A percentile compares a stretch with the other conserved stretches of the same genome.
These are phyloP conservation scores for Diplazon laetatorius DNA, from an alignment of 2,888 invertebrate species.

Conservation along the genomic window DNA sequence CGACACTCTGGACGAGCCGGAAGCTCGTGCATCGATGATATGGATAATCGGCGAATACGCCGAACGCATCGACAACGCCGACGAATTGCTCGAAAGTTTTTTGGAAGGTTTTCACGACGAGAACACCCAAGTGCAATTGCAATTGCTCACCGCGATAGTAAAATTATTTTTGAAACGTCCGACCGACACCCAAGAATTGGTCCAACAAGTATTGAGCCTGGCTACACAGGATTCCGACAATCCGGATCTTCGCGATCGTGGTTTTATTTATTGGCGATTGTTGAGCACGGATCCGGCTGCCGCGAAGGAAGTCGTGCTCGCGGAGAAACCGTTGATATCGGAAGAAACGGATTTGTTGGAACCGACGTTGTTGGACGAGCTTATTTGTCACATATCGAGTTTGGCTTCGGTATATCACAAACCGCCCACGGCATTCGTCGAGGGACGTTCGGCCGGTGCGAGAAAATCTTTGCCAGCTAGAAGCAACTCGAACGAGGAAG, in stretches of 20 bases:
- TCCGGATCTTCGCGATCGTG: constrained; percentile 98
- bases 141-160: constrained; percentile 98
- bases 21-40: constrained; percentile 99
- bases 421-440: constrained; percentile 99
- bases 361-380: constrained; percentile 97
- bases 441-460: constrained; percentile 91
- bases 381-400: constrained; percentile 99
- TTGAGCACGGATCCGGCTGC: constrained; percentile 99
- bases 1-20: constrained; percentile 99
- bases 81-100: constrained; percentile 98
- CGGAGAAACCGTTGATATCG: constrained; percentile 99
- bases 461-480: constrained; percentile 90
- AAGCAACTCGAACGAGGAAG: constrained; percentile 77
- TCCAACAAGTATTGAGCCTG: constrained; percentile 96
- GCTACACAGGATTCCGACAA: constrained; percentile 98
- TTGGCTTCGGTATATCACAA: constrained; percentile 99
- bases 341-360: constrained; percentile 99
- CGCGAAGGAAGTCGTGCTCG: constrained; percentile 99
- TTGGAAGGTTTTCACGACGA: constrained; percentile 99
- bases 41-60: constrained; percentile 99
- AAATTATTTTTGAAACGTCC: constrained; percentile 99
- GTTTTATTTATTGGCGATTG: constrained; percentile 99
- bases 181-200: constrained; percentile 98
- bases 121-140: constrained; percentile 98
- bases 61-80: constrained; percentile 99